phyloP scores from a whole-genome alignment of 2,888 invertebrate species.

The Euphydryas editha region DNA sequence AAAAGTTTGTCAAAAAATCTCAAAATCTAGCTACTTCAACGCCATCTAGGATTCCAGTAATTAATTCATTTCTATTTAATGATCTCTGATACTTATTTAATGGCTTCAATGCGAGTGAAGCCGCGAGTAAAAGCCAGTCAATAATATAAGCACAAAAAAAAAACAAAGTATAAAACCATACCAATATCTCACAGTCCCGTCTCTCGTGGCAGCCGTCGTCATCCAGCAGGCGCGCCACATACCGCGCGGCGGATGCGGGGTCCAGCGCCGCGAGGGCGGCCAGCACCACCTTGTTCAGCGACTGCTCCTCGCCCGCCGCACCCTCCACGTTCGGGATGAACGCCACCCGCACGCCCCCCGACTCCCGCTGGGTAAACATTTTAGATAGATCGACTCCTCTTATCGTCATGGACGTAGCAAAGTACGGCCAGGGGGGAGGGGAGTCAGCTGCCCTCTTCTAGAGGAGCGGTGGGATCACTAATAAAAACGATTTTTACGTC shows the following conservation, averaged over 20 bases:
- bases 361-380: constrained; percentile 86
- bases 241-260: constrained; percentile 83
- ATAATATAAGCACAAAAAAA: too few species aligned
- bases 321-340: constrained; percentile 88
- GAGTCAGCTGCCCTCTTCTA: too few species aligned
- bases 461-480: too few species aligned
- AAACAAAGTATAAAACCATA: constrained; percentile 48
- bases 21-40: too few species aligned
- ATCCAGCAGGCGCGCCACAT: constrained; percentile 83
- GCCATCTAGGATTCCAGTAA: too few species aligned
- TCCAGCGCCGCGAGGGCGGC: constrained; percentile 86
- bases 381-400: too few species aligned
- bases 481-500: too few species aligned
- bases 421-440: too few species aligned
- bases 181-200: constrained; percentile 83
- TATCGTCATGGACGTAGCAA: too few species aligned
- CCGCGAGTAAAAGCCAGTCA: neutral
- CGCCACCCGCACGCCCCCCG: constrained; percentile 87
- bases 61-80: too few species aligned
- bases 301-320: constrained; percentile 68
- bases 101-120: neutral
- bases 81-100: too few species aligned
- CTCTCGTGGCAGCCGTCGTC: constrained; percentile 82
- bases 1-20: too few species aligned
- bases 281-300: constrained; percentile 87